Percentiles rank a stretch among this genome's conserved stretches.
These are phyloP conservation scores for Diacarnus erythraeanus DNA, from an alignment of 37 sponge, comb jelly and placozoan genomes.

Conservation along the genomic window DNA sequence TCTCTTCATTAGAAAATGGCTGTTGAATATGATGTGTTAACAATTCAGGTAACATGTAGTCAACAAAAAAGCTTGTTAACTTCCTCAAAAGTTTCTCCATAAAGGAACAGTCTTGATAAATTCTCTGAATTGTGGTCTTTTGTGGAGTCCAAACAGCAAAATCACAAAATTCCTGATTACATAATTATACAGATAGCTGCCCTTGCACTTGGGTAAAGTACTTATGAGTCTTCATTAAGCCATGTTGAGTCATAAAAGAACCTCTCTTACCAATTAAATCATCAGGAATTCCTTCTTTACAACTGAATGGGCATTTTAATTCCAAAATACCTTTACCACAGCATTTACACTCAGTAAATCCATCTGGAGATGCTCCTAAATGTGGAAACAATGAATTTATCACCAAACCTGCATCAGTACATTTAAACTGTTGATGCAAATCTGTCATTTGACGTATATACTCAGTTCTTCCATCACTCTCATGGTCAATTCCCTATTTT, in stretches of 20 bases:
- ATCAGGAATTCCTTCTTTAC: background rate
- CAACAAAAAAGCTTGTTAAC: constrained; percentile 2
- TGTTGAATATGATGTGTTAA: background rate
- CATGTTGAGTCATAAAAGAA: background rate
- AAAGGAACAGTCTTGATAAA: constrained; percentile 9
- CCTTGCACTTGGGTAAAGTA: background rate
- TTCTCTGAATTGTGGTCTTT: background rate
- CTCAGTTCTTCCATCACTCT: background rate
- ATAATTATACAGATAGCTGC: too few relatives aligned
- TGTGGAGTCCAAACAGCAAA: background rate
- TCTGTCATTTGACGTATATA: background rate
- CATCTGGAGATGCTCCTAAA: background rate
- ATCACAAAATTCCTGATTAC: background rate
- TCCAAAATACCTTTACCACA: too few relatives aligned
- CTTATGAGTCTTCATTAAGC: background rate
- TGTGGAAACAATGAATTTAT: background rate
- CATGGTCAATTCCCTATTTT: background rate
- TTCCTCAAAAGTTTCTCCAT: background rate
- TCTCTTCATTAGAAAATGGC: too few relatives aligned
- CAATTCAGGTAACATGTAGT: background rate
- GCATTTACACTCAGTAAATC: background rate
- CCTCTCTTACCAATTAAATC: background rate
- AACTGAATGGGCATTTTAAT: constrained; percentile 4
- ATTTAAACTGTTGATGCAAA: background rate
- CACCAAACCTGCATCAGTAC: background rate